Base-by-base conservation (phyloP, 2,113 vertebrate species). In the Catharus bicknelli region DNA sequence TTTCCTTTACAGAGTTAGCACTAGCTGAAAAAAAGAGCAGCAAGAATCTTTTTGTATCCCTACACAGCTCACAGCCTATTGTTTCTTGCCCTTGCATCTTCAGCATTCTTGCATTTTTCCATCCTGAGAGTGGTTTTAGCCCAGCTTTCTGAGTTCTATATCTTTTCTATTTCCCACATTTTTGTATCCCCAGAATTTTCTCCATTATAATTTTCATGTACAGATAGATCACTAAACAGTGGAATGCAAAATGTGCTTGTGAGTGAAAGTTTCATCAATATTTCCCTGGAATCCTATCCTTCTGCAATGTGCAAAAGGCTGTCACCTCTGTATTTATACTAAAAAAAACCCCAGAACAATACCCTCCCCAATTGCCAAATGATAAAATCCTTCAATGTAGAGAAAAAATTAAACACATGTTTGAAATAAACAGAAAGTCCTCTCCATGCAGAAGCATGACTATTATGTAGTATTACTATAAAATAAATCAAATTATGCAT, bases 321-420 rank as follows among this genome's bases (percentile, higher is more conserved):
- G 11, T 29, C 18, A 68, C 5, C 29, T 70, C 22, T 38, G 7
- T 34, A 47, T 54, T 58, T 42, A n/a, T 13, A 51, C 7, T 32
- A 25, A 47, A 72, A 80, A 80, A 62, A 43, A 3, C 3, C 6
- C 25, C 38, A 23, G 30, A 11, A 21, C n/a, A 72, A 29, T 10
- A 23, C 2, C 1, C 4, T 7, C 13, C 1, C 11, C 5, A 86
- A 50, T 1, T 53, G 32, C 20, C 8, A 66, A 58, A 77, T 27
- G 2, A 62, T 5, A 62, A 95, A 77, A 74, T n/a, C 32, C 12
- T 45, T 86, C 17, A 90, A 62, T 8, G 59, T 1, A 63, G 4
- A 74, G 38, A 19, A 78, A 74, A 91, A 69, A 80, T 13, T 36
- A 32, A 78, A 64, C 8, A 54, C 29, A 61, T 0, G 2, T 45